phyloP scores from a whole-genome alignment of 1,140 invertebrate genomes.

The Akabosia matsudoensis region DNA sequence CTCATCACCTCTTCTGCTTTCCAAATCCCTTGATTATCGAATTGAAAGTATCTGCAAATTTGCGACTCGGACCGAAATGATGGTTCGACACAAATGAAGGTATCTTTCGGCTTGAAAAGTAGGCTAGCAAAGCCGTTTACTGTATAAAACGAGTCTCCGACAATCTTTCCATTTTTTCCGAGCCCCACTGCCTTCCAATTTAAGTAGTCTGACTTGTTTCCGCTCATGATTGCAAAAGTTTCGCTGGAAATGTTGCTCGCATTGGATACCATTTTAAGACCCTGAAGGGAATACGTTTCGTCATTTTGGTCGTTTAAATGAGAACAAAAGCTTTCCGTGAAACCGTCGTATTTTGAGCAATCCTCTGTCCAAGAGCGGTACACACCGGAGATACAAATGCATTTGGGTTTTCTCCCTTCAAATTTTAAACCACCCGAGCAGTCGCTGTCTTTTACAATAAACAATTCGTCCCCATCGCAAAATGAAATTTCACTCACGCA shows the following conservation, averaged over 20 bases:
- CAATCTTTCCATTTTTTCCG: not conserved
- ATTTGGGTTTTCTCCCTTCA: constrained; percentile 21
- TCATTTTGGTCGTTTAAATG: not conserved
- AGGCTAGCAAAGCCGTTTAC: constrained; percentile 22
- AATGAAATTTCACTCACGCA: too few relatives aligned
- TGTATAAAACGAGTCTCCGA: constrained; percentile 17
- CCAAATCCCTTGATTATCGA: constrained; percentile 12
- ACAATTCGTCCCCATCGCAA: constrained; percentile 25
- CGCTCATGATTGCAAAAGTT: constrained; percentile 24
- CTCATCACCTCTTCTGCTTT: not conserved
- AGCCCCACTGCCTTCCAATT: constrained; percentile 3
- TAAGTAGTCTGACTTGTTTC: constrained; percentile 13
- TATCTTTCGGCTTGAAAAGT: not conserved
- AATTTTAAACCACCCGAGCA: constrained; percentile 30
- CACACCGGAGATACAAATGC: constrained; percentile 29
- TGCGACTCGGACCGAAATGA: not conserved
- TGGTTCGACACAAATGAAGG: constrained; percentile 29
- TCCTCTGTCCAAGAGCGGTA: constrained; percentile 37
- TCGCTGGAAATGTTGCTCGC: not conserved
- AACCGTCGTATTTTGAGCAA: constrained; percentile 34
- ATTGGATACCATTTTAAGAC: not conserved
- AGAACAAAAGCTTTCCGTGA: constrained; percentile 22
- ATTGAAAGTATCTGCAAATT: constrained; percentile 21
- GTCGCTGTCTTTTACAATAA: constrained; percentile 10
- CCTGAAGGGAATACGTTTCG: not conserved